Conservation (phyloP, 2,113 vertebrate genomes). For the Malaclemys terrapin region DNA sequence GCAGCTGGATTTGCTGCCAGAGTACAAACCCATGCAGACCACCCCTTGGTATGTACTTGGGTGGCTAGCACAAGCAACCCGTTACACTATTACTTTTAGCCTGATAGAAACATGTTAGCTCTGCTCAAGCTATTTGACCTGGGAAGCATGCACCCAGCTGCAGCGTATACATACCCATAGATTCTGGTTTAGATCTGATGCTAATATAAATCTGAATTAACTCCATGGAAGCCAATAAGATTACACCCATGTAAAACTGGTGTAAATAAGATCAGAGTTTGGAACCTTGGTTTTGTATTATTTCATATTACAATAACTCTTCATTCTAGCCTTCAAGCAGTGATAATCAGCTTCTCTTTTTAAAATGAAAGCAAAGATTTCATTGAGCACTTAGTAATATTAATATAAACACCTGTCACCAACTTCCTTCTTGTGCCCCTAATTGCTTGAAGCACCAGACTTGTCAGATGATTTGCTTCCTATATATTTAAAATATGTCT, state of each 20-base stretch:
- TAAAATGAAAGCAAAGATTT: constrained; percentile 13
- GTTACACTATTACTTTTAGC: neutral
- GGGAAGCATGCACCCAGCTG: neutral
- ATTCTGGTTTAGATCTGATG: neutral
- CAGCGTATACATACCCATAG: neutral
- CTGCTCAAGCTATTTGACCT: neutral
- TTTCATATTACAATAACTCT: neutral
- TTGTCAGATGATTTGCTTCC: neutral
- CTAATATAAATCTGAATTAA: neutral
- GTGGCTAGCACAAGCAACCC: neutral
- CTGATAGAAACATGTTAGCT: neutral
- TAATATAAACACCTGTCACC: constrained; percentile 11
- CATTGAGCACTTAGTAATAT: neutral
- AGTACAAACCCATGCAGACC: neutral
- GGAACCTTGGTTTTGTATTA: neutral
- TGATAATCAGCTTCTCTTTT: neutral
- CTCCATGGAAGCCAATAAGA: neutral
- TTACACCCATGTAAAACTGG: neutral
- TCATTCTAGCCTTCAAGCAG: neutral
- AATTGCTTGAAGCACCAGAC: constrained; percentile 29
- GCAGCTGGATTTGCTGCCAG: neutral
- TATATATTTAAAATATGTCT: neutral
- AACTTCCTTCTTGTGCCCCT: neutral
- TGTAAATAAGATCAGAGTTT: neutral
- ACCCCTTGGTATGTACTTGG: neutral